Base-by-base conservation (phyloP, 2,888 invertebrate genomes). In the Myopa tessellatipennis region DNA sequence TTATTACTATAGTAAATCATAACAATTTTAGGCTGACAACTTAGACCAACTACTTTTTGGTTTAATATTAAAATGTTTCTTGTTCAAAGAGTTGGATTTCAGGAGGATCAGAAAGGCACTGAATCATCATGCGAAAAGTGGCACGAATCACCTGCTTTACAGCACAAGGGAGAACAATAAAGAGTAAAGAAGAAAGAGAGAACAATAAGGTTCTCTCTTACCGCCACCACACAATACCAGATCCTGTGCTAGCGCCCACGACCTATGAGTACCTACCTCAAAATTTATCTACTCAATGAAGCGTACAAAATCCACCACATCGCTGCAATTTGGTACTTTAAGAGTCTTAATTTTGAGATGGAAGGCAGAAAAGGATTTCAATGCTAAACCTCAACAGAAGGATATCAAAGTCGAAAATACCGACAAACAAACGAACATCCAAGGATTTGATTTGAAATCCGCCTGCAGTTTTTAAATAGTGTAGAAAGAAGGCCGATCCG, bases 381-480 rank as follows among this genome's bases (percentile, higher is more conserved):
- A 63, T 63, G n/a, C 63, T 63, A 14, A 50, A 50, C 73, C 61
- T 45, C 73, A 73, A 73, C 63, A 63, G 16, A 73, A 63, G 73
- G 26, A 61, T 63, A 61, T 40, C 45, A 61, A 63, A 73, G 73
- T 34, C 40, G 45, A 45, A 73, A 63, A 63, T 61, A 45, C 63
- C 50, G 72, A 38, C 60, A 18, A 3, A 45, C 34, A 12, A 0
- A 73, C 14, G 7, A 26, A 34, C 14, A 34, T 65, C 16, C 12
- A 40, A 63, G 18, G 40, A 45, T 50, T 18, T 45, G 73, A 73
- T 63, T 73, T 40, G 60, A 65, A 55, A n/a, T 55, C 14, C 55
- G 55, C 10, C 26, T 34, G 14, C 63, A 26, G 14, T 38, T 34
- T 67, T 8, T 16, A 3, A 8, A 36, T 26, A 14, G 50, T 18